Evolutionary conservation across 2,797 vertebrate genomes (phyloP).

Genomic region (Dendrocincla tyrannina): DNA sequence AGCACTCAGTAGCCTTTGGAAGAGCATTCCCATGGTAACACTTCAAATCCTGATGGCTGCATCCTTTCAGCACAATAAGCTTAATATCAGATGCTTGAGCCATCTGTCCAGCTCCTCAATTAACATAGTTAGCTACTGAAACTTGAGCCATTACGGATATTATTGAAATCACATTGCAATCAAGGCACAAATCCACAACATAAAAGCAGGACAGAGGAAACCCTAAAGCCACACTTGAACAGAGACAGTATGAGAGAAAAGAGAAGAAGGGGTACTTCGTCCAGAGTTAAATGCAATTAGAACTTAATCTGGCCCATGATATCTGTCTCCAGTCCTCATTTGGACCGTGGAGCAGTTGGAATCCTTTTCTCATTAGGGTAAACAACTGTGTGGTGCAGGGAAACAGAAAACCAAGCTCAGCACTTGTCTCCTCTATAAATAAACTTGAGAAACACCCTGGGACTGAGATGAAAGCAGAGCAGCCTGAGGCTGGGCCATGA

Average conservation of each 20-base stretch:
- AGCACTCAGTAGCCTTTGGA: not conserved
- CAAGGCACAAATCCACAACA: constrained; percentile 23
- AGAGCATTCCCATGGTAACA: constrained; percentile 49
- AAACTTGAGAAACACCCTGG: not conserved
- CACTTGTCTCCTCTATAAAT: not conserved
- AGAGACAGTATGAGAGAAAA: not conserved
- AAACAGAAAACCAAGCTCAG: constrained; percentile 20
- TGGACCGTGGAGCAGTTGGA: constrained; percentile 15
- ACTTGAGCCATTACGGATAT: constrained; percentile 37
- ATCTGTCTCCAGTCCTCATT: not conserved
- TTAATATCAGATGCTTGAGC: constrained; percentile 42
- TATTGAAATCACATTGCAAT: constrained; percentile 33
- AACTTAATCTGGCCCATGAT: constrained; percentile 1
- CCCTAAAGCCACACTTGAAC: constrained; percentile 26
- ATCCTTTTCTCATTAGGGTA: not conserved
- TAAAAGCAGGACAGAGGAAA: constrained; percentile 37
- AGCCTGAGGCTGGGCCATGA: not conserved
- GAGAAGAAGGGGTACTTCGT: not conserved
- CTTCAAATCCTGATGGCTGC: constrained; percentile 13
- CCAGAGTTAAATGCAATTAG: constrained; percentile 43
- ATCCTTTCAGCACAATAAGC: constrained; percentile 17
- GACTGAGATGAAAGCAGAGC: not conserved
- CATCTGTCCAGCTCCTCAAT: constrained; percentile 59
- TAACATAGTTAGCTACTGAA: constrained; percentile 26
- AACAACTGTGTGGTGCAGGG: not conserved